Base-by-base conservation (phyloP, 2,888 invertebrate species). In the Drosophila diplacantha region DNA sequence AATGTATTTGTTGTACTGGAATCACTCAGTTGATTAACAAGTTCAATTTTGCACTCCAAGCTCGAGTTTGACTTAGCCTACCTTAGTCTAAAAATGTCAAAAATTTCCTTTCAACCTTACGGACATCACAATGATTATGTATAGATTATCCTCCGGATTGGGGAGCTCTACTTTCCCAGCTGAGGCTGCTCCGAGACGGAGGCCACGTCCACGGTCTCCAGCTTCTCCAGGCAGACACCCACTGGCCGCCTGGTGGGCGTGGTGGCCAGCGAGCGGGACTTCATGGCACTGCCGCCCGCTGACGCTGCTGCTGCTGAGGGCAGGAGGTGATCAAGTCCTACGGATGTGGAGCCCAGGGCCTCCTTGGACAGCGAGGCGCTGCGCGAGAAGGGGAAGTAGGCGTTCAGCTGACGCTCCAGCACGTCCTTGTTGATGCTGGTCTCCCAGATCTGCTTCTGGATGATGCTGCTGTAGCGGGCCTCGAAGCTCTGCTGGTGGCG, bases 331-430 rank as follows among this genome's bases (percentile, higher is more conserved):
- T 66, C 53, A 7, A 72, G 58, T 7, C 26, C 72, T 3, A 47
- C 64, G 1, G 73, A 47, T 18, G 18, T 31, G 9, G 44, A 31
- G 2, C 14, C 29, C 3, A 46, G 5, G 2, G 60, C 65, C 12
- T 81, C 75, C 51, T 71, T 65, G 53, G 55, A 71, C 12, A 71
- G 63, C 9, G 85, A 83, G 4, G 76, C 47, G 46, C 74, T 80
- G 9, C 84, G 75, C n/a, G 83, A 74, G 54, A 84, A 83, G 0
- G 93, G 93, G 89, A 93, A 91, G 82, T 93, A 94, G 57, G 93
- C 93, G 81, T 93, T 93, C 12, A 93, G 90, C 83, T 95, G 94
- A 51, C 92, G 89, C 80, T 92, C 91, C 35, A 90, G 81, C 68
- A 85, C 85, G 52, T 88, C 89, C 62, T 85, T 84, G 64, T 89